Evolutionary conservation across 2,888 invertebrate genomes (phyloP), one percentile per base, ranked within the genome.

Genomic region (Morinoia aosen): DNA sequence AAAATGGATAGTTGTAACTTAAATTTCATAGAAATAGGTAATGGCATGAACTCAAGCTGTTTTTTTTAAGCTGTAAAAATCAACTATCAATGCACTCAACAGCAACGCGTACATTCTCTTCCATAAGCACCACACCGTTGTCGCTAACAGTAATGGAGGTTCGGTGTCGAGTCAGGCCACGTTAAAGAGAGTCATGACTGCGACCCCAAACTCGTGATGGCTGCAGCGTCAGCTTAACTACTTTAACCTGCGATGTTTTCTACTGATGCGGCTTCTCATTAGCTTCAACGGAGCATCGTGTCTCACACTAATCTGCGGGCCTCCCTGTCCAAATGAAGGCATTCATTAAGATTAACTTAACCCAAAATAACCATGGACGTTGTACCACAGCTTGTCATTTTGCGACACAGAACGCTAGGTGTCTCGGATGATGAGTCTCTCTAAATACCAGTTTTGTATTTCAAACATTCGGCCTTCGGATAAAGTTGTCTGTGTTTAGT

Each of bases 171-270:
- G 76, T 76, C 25, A 25, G 33, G 25, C 33, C 76, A 33, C 33
- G 76, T 76, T 76, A 33, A 25, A 33, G 33, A 61, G 61, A 61
- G 61, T 16, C 61, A 61, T 19, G 12, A 61, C 14, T 16, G 61
- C 61, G 25, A 33, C 76, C 76, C 76, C 19, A 33, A 16, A 33
- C 76, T 10, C 39, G 40, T 90, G 90, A 90, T 39, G 90, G 33
- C 90, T 90, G 90, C 90, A 40, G 40, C 11, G 90, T 90, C 40
- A 90, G 39, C 90, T 48, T 40, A 88, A 88, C 39, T 88, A 88
- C 19, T 88, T 88, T 88, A 90, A 48, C 90, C 90, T 40, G 16
- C 40, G 48, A 90, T 90, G 90, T 90, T 90, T 90, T 90, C 90
- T 14, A 11, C 48, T 40, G 90, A 40, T 40, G 90, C 19, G 40